A percentile compares a stretch with the other conserved stretches of the same genome.
Conservation (phyloP, 1,140 invertebrate species). For the Zaprionus kolodkinae region DNA sequence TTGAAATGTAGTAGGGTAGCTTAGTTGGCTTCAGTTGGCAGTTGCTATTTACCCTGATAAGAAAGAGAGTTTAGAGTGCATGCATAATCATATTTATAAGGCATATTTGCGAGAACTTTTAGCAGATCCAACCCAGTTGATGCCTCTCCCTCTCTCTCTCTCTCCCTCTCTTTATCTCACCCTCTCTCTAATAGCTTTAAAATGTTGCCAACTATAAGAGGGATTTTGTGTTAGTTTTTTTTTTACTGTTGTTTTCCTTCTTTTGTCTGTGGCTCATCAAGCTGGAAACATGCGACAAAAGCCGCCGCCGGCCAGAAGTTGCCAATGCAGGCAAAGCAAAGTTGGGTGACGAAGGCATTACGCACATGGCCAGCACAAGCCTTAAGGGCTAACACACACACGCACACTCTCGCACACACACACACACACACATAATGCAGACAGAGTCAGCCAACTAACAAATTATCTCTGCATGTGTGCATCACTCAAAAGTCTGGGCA, state of each 20-base stretch:
- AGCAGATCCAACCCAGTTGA: not conserved
- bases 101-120: not conserved
- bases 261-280: slow-evolving; percentile 68
- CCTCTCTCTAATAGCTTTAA: slow-evolving; percentile 30
- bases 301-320: slow-evolving; percentile 64
- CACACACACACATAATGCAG: slow-evolving; percentile 32
- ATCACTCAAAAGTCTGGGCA: slow-evolving; percentile 69
- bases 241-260: not conserved
- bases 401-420: not conserved
- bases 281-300: slow-evolving; percentile 72
- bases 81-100: no score
- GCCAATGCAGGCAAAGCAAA: slow-evolving; percentile 47
- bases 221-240: slow-evolving; percentile 65
- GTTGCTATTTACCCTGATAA: not conserved
- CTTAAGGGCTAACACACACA: slow-evolving; percentile 32
- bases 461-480: slow-evolving; percentile 79
- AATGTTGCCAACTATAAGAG: slow-evolving; percentile 47
- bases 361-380: slow-evolving; percentile 49
- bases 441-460: slow-evolving; percentile 65
- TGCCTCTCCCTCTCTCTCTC: not conserved
- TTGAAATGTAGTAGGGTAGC: slow-evolving; percentile 2
- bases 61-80: not conserved
- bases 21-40: not conserved
- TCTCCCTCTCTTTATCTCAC: not conserved
- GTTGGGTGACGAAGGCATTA: slow-evolving; percentile 42